Percentiles rank a stretch among this genome's conserved stretches.
These are phyloP conservation scores for Aratinga solstitialis DNA, from an alignment of 2,797 vertebrate genomes.

Conservation along the genomic window DNA sequence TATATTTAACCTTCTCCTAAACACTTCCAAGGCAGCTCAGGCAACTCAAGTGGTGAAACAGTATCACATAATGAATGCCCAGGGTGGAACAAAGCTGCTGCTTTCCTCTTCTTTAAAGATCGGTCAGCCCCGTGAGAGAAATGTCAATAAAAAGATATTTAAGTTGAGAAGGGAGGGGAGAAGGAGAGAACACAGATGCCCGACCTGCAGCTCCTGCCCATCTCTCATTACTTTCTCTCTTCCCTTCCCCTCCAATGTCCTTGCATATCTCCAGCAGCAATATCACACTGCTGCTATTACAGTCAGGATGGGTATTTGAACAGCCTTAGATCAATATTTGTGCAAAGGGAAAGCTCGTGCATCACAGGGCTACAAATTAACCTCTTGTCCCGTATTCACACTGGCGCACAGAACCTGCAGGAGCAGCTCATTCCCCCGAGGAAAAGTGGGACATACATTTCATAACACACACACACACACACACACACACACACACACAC, in stretches of 20 bases:
- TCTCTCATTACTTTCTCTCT: neutral
- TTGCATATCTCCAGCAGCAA: conserved; percentile 54
- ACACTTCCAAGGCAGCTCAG: neutral
- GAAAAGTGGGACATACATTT: neutral
- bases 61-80: neutral
- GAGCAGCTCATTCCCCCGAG: neutral
- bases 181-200: neutral
- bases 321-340: conserved; percentile 74
- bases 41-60: neutral
- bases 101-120: conserved; percentile 8
- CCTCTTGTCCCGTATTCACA: conserved; percentile 47
- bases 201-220: neutral
- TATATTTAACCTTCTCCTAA: conserved; percentile 48
- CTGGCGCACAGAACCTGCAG: neutral
- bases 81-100: neutral
- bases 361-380: conserved; percentile 71
- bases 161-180: neutral
- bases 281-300: conserved; percentile 21
- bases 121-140: neutral
- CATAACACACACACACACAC: neutral
- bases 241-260: conserved; percentile 10
- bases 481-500: neutral
- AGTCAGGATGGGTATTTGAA: conserved; percentile 48
- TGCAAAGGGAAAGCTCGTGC: conserved; percentile 57
- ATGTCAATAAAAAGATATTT: conserved; percentile 17